These are phyloP conservation scores for Melipona beecheii DNA, from an alignment of 2,888 invertebrate species.

Conservation along the genomic window DNA sequence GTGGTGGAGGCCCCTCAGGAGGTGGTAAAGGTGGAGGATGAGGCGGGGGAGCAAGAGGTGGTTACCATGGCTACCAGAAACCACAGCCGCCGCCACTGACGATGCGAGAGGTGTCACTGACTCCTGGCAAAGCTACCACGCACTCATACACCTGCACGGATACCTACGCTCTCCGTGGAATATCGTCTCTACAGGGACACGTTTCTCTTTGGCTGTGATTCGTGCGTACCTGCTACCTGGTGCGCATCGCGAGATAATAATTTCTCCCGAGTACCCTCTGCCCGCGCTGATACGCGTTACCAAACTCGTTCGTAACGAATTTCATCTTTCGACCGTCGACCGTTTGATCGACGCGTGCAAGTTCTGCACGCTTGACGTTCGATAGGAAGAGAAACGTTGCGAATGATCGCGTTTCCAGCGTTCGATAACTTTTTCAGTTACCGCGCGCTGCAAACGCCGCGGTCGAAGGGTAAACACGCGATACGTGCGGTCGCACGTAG, in stretches of 20 bases:
- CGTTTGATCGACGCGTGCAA: slow-evolving; percentile 48
- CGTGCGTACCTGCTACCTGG: slow-evolving; percentile 30
- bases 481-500: slow-evolving; percentile 9
- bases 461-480: slow-evolving; percentile 5
- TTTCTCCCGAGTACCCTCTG: slow-evolving; percentile 55
- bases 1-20: slow-evolving; percentile 64
- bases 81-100: slow-evolving; percentile 81
- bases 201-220: slow-evolving; percentile 3
- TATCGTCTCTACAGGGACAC: slow-evolving; percentile 17
- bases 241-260: slow-evolving; percentile 60
- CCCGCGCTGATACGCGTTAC: slow-evolving; percentile 30
- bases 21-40: slow-evolving; percentile 65
- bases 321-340: slow-evolving; percentile 52
- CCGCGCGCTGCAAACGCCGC: neutral
- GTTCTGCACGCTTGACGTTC: slow-evolving; percentile 10
- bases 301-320: slow-evolving; percentile 55
- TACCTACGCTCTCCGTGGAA: slow-evolving; percentile 16
- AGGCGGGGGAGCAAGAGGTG: slow-evolving; percentile 69
- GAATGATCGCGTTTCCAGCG: neutral
- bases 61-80: slow-evolving; percentile 83
- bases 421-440: neutral
- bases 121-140: slow-evolving; percentile 79
- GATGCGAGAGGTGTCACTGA: slow-evolving; percentile 84
- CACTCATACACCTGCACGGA: slow-evolving; percentile 62
- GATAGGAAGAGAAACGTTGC: neutral